Conservation (phyloP, 2,888 invertebrate species). For the Agriopis aurantiaria region DNA sequence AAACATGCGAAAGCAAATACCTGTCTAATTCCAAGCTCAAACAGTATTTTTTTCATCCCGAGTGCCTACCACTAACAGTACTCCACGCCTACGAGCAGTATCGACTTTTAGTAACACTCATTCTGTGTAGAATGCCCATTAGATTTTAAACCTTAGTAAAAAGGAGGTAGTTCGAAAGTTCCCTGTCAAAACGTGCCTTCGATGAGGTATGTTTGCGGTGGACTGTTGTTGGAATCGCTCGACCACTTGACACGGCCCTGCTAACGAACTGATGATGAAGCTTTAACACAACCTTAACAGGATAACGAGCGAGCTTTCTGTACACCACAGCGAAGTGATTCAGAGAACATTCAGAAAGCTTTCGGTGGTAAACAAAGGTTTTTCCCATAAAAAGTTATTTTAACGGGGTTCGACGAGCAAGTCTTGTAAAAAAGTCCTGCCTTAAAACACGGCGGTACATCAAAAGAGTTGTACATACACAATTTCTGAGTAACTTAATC, state of each 20-base stretch:
- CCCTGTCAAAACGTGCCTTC: slow-evolving; percentile 28
- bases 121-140: slow-evolving; percentile 1
- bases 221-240: slow-evolving; percentile 49
- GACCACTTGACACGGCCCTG: slow-evolving; percentile 67
- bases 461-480: slow-evolving; percentile 27
- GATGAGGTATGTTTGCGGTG: slow-evolving; percentile 42
- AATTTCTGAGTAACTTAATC: slow-evolving; percentile 36
- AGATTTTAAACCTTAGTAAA: slow-evolving; percentile 36
- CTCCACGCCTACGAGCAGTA: slow-evolving; percentile 64
- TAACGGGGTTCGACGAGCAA: neutral
- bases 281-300: slow-evolving; percentile 56
- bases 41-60: slow-evolving; percentile 60
- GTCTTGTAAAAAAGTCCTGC: neutral
- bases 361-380: slow-evolving; percentile 21
- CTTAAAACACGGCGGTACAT: slow-evolving; percentile 12
- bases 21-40: slow-evolving; percentile 64
- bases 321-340: slow-evolving; percentile 34
- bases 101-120: slow-evolving; percentile 49
- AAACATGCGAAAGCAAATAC: slow-evolving; percentile 61
- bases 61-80: slow-evolving; percentile 66
- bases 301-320: slow-evolving; percentile 50
- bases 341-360: slow-evolving; percentile 20
- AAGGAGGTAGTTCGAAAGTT: slow-evolving; percentile 40
- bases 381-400: slow-evolving; percentile 12
- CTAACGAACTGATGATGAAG: slow-evolving; percentile 69